A percentile compares a stretch with the other conserved stretches of the same genome.
Conservation (phyloP, 2,113 vertebrate genomes). For the Mustela nigripes region DNA sequence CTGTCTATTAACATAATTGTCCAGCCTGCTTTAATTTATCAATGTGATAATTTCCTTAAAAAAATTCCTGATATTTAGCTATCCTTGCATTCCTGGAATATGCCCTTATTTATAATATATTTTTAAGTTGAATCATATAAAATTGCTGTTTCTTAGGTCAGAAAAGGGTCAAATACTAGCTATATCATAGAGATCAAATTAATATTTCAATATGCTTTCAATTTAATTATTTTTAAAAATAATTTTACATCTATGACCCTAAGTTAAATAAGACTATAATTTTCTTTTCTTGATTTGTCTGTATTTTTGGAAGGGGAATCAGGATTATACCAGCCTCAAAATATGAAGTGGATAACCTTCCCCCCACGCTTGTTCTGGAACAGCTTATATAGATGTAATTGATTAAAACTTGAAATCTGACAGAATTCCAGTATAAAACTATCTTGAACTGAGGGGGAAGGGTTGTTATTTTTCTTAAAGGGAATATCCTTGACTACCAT, state of each 20-base stretch:
- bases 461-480: neutral
- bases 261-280: neutral
- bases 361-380: neutral
- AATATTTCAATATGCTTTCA: neutral
- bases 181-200: neutral
- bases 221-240: neutral
- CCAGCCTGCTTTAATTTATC: neutral
- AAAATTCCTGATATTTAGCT: neutral
- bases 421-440: slow-evolving; percentile 16
- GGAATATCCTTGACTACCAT: neutral
- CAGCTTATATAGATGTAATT: neutral
- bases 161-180: neutral
- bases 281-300: slow-evolving; percentile 5
- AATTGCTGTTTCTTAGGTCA: neutral
- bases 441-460: neutral
- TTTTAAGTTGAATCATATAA: slow-evolving; percentile 5
- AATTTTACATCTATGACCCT: neutral
- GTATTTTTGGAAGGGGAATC: neutral
- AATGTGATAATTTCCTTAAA: neutral
- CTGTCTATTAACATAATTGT: neutral
- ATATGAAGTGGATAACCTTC: neutral
- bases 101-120: neutral
- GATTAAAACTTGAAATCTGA: slow-evolving; percentile 23
- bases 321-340: neutral
- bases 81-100: neutral